Evolutionary conservation across 2,888 invertebrate genomes (phyloP), one percentile per base, ranked within the genome.

Genomic region (Volucella bombylans): DNA sequence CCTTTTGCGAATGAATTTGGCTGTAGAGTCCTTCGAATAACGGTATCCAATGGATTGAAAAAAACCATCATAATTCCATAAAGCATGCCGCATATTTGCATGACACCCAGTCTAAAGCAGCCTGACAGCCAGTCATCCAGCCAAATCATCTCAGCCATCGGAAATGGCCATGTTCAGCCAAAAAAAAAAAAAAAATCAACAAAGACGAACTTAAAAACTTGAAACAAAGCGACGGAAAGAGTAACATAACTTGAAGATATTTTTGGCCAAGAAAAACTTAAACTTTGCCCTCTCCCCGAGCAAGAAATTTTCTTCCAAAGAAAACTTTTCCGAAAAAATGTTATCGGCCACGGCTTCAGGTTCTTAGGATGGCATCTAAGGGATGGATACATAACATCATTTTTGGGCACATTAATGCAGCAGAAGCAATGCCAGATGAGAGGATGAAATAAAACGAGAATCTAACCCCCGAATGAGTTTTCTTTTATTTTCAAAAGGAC

Each of bases 51-150:
- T 80, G 69, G 71, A 83, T 83, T 74, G 74, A 59, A 80, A 82
- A 77, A 74, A 64, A 50, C 39, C 57, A 80, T 61, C 83, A 83
- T 83, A 83, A 83, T 83, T 83, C 80, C 80, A 74, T 83, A 83
- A 80, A 74, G 80, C 74, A 83, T 50, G 74, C 80, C 71, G 73
- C 80, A 83, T 69, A 83, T 80, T 80, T 83, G 74, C 74, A 80
- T 80, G 83, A 80, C 83, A 74, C 64, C 65, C 81, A 57, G 31
- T 31, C 31, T 31, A 31, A 31, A 31, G 47, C 52, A 14, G 12
- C 77, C 72, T 68, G 55, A 52, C 52, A 18, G 45, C 65, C 54
- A 71, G 52, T 59, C 76, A 69, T 57, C 54, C 69, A 31, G 31
- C 31, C 31, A 6, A 31, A 31, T 31, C 31, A 31, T 31, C 31